phyloP scores from a whole-genome alignment of 2,888 invertebrate genomes.

The Synanthedon myopaeformis region DNA sequence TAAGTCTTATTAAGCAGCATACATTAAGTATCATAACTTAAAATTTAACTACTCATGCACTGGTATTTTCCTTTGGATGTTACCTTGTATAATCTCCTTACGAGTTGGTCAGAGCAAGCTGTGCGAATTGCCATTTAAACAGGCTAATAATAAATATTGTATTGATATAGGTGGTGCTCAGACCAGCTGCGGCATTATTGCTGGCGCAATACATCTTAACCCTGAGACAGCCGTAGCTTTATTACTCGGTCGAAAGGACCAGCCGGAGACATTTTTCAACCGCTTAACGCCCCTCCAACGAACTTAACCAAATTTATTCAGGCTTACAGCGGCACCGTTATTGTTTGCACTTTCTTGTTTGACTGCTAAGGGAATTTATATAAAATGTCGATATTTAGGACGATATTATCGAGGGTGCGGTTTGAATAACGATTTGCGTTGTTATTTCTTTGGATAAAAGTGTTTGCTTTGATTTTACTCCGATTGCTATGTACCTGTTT shows the following conservation, averaged over 20 bases:
- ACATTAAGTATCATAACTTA: no score
- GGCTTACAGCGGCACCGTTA: constrained; percentile 7
- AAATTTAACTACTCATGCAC: no score
- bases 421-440: constrained; percentile 1
- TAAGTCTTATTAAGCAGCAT: no score
- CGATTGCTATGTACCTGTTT: neutral
- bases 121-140: no score
- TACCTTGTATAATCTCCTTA: no score
- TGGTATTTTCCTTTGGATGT: no score
- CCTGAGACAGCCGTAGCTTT: neutral
- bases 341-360: constrained; percentile 1
- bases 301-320: constrained; percentile 18
- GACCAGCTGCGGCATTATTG: neutral
- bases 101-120: no score
- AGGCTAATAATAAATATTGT: neutral
- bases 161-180: neutral
- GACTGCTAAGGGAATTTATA: neutral
- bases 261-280: constrained; percentile 13
- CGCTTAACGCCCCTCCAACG: constrained; percentile 13
- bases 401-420: constrained; percentile 1
- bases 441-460: neutral
- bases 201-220: neutral
- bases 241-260: constrained; percentile 1
- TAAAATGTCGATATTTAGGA: constrained; percentile 1
- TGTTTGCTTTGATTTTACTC: neutral